Base-by-base conservation (phyloP, 2,888 invertebrate species). In the Leptinotarsa peninsularis region DNA sequence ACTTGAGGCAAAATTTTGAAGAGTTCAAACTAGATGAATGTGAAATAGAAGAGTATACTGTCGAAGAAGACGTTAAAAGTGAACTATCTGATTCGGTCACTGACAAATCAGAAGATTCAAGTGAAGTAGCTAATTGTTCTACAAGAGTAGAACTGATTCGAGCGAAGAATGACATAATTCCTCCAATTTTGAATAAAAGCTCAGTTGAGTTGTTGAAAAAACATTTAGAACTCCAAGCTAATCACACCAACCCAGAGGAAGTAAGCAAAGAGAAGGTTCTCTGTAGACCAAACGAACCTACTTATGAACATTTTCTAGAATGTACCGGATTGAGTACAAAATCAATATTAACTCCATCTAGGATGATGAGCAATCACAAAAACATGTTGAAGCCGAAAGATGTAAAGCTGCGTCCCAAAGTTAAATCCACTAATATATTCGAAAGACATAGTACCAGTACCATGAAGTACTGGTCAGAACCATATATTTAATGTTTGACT, bases 261-360 rank as follows among this genome's bases (percentile, higher is more conserved):
- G 86, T 88, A 70, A 90, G 89, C 82, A 83, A 83, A 60, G 49
- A 63, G 5, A 43, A 70, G 14, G 84, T 84, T 73, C 81, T 73
- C 78, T 79, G 73, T 81, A 81, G 81, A 77, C 76, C 73, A 80
- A 82, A 81, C 78, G 85, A 89, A 88, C 82, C 91, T 85, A 86
- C 91, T 23, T 95, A 94, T 83, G 94, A 95, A 87, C 92, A 93
- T 86, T 95, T 95, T 85, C 88, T 95, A 70, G 95, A 95, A 87
- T 92, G 93, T 23, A 94, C 94, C 71, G 95, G 95, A 72, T 90
- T 95, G 77, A 94, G 94, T 88, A 94, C 94, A 79, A 95, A 95
- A 88, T 94, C 94, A 66, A 93, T 95, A 83, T 90, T 93, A 82
- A 93, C 93, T 14, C 92, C 92, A 1, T 91, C 91, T 63, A 88